Evolutionary conservation across 2,113 vertebrate genomes (phyloP).

Genomic region (Mesoclemmys tuberculata): DNA sequence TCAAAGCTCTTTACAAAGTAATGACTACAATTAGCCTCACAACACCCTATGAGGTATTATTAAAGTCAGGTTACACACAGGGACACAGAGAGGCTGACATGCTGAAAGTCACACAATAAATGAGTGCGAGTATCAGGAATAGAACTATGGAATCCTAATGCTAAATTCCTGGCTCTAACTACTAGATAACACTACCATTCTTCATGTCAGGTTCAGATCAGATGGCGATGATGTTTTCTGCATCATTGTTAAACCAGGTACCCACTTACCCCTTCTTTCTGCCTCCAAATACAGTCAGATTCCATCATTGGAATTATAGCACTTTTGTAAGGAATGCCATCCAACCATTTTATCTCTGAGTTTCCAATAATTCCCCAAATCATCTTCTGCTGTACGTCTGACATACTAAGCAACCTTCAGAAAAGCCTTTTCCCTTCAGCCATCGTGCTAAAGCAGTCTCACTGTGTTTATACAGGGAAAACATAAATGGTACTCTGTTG

Average conservation of each 20-base stretch:
- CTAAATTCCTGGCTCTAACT: neutral
- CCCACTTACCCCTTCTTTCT: fast-evolving
- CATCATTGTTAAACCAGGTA: neutral
- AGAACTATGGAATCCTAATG: neutral
- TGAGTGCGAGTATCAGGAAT: neutral
- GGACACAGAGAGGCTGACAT: neutral
- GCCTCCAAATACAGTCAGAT: neutral
- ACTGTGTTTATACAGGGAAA: neutral
- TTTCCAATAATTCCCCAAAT: neutral
- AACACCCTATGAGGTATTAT: neutral
- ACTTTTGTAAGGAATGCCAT: neutral
- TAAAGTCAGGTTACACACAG: neutral
- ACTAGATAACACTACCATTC: neutral
- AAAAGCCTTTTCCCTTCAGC: neutral
- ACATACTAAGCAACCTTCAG: neutral
- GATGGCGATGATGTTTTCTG: neutral
- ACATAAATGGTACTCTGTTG: neutral
- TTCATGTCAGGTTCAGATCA: neutral
- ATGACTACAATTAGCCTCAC: neutral
- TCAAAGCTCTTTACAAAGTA: neutral
- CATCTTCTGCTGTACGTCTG: neutral
- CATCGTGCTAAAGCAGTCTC: neutral
- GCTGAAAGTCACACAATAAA: neutral
- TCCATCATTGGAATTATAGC: neutral
- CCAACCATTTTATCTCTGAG: neutral